These are phyloP conservation scores for Drosophila paramelanica DNA, from an alignment of 2,888 invertebrate genomes.

Conservation along the genomic window DNA sequence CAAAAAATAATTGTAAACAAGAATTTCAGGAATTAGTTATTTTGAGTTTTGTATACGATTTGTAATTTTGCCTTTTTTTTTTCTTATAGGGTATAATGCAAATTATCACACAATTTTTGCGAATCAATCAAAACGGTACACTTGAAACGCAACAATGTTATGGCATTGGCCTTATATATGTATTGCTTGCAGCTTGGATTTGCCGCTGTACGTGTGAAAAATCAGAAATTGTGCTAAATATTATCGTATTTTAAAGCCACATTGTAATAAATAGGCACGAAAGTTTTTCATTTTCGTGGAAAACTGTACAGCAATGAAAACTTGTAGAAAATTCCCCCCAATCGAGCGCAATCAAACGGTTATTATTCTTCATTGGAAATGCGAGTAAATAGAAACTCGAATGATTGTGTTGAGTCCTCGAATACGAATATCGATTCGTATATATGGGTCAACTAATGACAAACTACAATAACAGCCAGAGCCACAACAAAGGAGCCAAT, in stretches of 20 bases:
- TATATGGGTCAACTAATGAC: constrained; percentile 36
- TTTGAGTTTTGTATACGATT: neutral
- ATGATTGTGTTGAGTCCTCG: neutral
- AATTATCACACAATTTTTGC: constrained; percentile 9
- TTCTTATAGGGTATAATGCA: neutral
- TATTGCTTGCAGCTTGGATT: constrained; percentile 6
- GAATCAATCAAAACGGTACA: constrained; percentile 60
- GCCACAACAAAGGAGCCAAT: neutral
- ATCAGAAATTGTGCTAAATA: constrained; percentile 30
- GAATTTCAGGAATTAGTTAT: neutral
- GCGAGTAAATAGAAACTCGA: constrained; percentile 8
- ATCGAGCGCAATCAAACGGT: constrained; percentile 22
- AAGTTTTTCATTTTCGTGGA: constrained; percentile 35
- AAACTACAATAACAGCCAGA: neutral
- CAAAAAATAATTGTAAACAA: neutral
- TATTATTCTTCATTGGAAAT: constrained; percentile 29
- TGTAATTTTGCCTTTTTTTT: neutral
- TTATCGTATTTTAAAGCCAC: constrained; percentile 17
- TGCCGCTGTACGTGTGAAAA: constrained; percentile 45
- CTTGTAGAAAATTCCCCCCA: constrained; percentile 20
- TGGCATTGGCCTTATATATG: constrained; percentile 14
- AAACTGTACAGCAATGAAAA: constrained; percentile 26
- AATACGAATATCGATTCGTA: constrained; percentile 37
- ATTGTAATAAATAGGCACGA: constrained; percentile 30
- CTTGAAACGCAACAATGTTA: constrained; percentile 31